These are phyloP conservation scores for Amyelois transitella DNA, from an alignment of 1,140 invertebrate species.

Conservation along the genomic window DNA sequence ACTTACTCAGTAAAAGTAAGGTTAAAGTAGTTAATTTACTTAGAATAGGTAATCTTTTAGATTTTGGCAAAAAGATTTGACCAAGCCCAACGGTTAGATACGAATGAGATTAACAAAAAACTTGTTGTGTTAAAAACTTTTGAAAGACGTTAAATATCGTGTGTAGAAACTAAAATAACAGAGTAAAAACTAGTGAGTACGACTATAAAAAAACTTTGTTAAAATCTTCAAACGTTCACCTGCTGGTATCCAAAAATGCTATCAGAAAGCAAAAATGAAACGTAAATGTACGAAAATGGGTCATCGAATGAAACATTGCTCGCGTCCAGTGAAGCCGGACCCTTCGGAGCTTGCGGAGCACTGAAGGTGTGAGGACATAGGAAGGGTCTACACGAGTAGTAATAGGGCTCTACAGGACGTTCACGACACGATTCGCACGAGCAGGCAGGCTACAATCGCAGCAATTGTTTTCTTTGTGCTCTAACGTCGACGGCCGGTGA, in stretches of 20 bases:
- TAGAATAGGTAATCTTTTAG: not conserved
- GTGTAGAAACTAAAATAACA: too few species aligned
- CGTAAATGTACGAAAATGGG: constrained; percentile 50
- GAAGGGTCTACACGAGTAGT: constrained; percentile 25
- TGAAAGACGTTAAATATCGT: too few species aligned
- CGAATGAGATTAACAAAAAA: too few species aligned
- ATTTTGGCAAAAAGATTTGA: too few species aligned
- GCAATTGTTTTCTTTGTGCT: constrained; percentile 39
- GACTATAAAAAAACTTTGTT: too few species aligned
- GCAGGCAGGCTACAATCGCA: constrained; percentile 25
- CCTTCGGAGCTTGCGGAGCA: constrained; percentile 21
- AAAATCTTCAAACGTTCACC: too few species aligned
- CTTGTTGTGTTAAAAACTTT: too few species aligned
- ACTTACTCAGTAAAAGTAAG: not conserved
- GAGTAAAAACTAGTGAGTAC: too few species aligned
- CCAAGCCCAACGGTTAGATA: too few species aligned
- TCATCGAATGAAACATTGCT: constrained; percentile 51
- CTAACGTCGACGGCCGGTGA: constrained; percentile 14
- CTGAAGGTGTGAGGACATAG: constrained; percentile 10
- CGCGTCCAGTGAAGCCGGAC: constrained; percentile 32
- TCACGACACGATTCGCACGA: constrained; percentile 37
- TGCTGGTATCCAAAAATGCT: too few species aligned
- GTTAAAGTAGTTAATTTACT: not conserved
- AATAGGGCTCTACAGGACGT: constrained; percentile 22
- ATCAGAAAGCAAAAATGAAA: constrained; percentile 39